Percentiles rank a stretch among this genome's conserved stretches.
These are phyloP conservation scores for Ascidia mentula DNA, from an alignment of 23 tunicate genomes.

Conservation along the genomic window DNA sequence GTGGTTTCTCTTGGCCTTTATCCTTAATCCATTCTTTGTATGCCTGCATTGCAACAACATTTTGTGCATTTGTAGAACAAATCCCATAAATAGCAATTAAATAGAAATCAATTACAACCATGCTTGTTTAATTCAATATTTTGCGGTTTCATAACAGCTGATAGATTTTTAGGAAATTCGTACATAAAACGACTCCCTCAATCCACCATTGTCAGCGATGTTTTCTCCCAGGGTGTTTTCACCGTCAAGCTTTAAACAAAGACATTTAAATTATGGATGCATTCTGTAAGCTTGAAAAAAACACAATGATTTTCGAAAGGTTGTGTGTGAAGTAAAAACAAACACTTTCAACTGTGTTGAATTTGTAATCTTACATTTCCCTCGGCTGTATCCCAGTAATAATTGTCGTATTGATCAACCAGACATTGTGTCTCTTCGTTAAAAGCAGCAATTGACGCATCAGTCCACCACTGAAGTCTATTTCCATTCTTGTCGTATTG, in stretches of 20 bases:
- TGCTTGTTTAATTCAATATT: not conserved
- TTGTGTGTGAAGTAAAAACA: not conserved
- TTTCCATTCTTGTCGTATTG: slow-evolving; percentile 65
- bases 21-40: slow-evolving; percentile 27
- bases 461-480: slow-evolving; percentile 74
- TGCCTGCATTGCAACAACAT: too few species aligned
- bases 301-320: not conserved
- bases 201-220: slow-evolving; percentile 90
- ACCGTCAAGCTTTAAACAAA: slow-evolving; percentile 43
- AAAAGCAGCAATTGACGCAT: slow-evolving; percentile 31
- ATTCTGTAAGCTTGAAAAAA: too few species aligned
- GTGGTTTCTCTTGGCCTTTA: slow-evolving; percentile 8
- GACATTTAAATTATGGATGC: too few species aligned
- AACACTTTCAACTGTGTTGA: not conserved
- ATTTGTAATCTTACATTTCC: slow-evolving; percentile 28
- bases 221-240: slow-evolving; percentile 64
- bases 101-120: not conserved
- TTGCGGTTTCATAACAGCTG: not conserved
- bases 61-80: not conserved
- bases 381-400: slow-evolving; percentile 58
- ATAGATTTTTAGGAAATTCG: not conserved
- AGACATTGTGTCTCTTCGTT: slow-evolving; percentile 50
- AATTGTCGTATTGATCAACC: slow-evolving; percentile 56
- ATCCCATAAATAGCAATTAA: not conserved
- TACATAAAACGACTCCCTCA: slow-evolving; percentile 68